phyloP scores from a whole-genome alignment of 2,888 invertebrate species.

The Blastobasis adustella region DNA sequence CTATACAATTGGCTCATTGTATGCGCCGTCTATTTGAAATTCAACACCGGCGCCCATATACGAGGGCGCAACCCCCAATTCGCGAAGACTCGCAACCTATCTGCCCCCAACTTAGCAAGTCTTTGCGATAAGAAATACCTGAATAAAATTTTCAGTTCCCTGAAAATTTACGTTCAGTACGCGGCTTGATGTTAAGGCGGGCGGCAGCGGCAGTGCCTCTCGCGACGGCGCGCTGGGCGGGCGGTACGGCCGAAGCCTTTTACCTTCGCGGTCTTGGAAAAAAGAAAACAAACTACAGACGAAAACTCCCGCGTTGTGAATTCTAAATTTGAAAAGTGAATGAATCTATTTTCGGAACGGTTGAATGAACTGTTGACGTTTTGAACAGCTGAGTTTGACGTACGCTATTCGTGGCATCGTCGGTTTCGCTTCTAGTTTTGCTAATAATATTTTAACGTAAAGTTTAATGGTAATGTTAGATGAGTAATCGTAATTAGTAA shows the following conservation, averaged over 20 bases:
- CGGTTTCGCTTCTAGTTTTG: slow-evolving; percentile 11
- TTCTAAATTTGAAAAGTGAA: neutral
- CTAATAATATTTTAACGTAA: neutral
- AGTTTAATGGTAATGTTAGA: too few species aligned
- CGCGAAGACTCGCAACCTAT: neutral
- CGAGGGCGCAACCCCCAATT: neutral
- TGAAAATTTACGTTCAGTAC: slow-evolving; percentile 33
- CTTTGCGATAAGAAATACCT: slow-evolving; percentile 28
- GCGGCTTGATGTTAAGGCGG: slow-evolving; percentile 6
- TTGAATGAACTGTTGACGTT: slow-evolving; percentile 23
- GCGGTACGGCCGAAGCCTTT: slow-evolving; percentile 25
- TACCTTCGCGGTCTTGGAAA: neutral
- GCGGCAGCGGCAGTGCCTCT: slow-evolving; percentile 55
- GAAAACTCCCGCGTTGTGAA: too few species aligned
- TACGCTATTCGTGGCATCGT: slow-evolving; percentile 13
- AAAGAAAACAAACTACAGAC: neutral
- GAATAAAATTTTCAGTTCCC: slow-evolving; percentile 44
- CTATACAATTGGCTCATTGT: slow-evolving; percentile 4
- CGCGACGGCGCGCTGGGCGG: slow-evolving; percentile 40
- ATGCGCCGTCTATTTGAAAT: too few species aligned
- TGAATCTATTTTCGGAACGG: slow-evolving; percentile 14
- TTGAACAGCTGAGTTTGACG: slow-evolving; percentile 31
- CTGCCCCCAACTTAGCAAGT: slow-evolving; percentile 16
- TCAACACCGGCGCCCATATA: too few species aligned
- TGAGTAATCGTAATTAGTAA: too few species aligned